Evolutionary conservation across 2,888 invertebrate species (phyloP), one percentile per base, ranked within the genome.

Genomic region (Troides helena): DNA sequence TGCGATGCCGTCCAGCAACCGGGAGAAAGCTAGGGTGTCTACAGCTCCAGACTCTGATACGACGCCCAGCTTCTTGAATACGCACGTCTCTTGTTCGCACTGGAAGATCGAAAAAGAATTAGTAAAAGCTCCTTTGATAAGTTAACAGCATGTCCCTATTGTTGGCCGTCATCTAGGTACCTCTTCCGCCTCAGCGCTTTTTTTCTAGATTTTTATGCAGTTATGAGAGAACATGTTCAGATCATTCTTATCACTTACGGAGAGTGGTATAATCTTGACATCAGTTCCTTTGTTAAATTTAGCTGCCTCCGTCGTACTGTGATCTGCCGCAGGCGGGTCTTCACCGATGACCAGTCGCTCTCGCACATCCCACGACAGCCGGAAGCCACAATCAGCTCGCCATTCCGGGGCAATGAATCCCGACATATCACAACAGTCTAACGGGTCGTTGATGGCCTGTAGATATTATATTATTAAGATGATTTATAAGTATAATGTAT

Each of bases 361-460:
- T 6, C 76, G 72, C 0, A 70, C 75, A 18, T 79, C 74, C 86
- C 90, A 92, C 0, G 70, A 77, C 2, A 89, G 39, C 1, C 82
- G 71, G 72, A 92, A 90, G 43, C 76, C 81, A 57, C 92, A 92
- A 18, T 88, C 84, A 0, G 77, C 71, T 0, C 86, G 77, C 88
- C 85, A 87, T 0, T 80, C 68, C 0, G 85, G 81, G 3, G 79
- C 66, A 6, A 92, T 85, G 63, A 91, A 90, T 6, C 78, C 81
- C 0, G 80, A 75, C 70, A 91, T 75, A 39, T 90, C 86, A 67
- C 92, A 92, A 71, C 92, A 92, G n/a, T 87, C 83, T 0, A 92
- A 71, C 0, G 90, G 88, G 70, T 90, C 87, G 57, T 70, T 70
- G 57, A 67, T 30, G 0, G 50, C 67, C 78, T 78, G 46, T 30